Percentiles rank a stretch among this genome's conserved stretches.
phyloP scores from a whole-genome alignment of 2,888 invertebrate species.

The Apodemia hepburni region DNA sequence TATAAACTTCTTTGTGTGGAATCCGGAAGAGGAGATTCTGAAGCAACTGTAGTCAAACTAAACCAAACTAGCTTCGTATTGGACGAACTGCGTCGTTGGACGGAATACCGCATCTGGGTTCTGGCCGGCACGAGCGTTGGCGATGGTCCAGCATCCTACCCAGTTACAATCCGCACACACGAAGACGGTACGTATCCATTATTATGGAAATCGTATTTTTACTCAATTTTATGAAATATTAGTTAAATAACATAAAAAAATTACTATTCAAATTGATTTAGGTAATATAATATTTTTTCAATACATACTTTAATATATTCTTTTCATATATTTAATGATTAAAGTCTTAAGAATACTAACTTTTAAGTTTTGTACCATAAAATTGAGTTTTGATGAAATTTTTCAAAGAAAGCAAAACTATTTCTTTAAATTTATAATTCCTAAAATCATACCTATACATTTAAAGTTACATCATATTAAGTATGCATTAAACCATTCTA shows the following conservation, averaged over 20 bases:
- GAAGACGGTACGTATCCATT: conserved; percentile 97
- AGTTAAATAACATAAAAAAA: not conserved
- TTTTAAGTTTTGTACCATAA: conserved; percentile 17
- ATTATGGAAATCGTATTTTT: not conserved
- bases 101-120: conserved; percentile 98
- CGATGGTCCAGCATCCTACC: conserved; percentile 96
- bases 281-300: not conserved
- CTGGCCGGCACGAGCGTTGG: conserved; percentile 97
- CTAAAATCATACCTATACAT: not conserved
- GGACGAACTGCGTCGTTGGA: conserved; percentile 96
- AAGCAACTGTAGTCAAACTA: conserved; percentile 89
- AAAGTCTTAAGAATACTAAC: not conserved
- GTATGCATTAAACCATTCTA: conserved; percentile 2
- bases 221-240: conserved; percentile 26
- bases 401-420: not conserved
- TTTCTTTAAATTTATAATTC: not conserved
- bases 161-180: conserved; percentile 95
- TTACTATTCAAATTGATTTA: not conserved
- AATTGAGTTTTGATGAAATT: conserved; percentile 22
- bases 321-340: not conserved
- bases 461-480: not conserved
- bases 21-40: conserved; percentile 90
- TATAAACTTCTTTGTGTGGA: conserved; percentile 96
- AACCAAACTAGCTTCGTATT: conserved; percentile 90
- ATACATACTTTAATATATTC: not conserved